Conservation (phyloP, 2,113 vertebrate genomes). For the Pseudonaja textilis region DNA sequence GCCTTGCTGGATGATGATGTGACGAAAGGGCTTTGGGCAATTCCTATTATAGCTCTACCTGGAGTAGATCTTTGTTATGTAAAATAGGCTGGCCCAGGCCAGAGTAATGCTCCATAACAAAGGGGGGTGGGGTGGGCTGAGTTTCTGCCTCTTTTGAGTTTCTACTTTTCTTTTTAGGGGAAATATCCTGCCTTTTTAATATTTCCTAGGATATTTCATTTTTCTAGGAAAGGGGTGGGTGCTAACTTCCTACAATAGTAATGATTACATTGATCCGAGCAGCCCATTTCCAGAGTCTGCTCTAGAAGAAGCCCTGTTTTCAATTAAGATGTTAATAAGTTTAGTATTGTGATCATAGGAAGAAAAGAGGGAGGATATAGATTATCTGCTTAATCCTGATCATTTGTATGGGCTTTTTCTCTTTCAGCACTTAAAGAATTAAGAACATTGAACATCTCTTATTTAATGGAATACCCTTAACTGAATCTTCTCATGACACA, state of each 20-base stretch:
- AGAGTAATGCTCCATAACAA: no score
- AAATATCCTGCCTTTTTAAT: no score
- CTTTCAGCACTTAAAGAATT: background rate
- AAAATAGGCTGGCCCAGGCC: no score
- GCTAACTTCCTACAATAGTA: background rate
- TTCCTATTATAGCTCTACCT: no score
- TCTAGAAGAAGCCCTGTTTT: background rate
- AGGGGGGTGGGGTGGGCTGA: no score
- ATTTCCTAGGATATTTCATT: no score
- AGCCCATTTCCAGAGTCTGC: background rate
- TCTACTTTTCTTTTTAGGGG: no score
- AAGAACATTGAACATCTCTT: background rate
- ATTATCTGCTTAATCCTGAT: background rate
- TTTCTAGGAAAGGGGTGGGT: no score
- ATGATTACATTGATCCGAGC: background rate
- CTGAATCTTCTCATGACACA: background rate
- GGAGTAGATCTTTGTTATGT: no score
- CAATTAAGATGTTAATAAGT: background rate
- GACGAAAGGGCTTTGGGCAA: no score
- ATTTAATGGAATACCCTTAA: background rate
- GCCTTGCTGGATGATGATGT: no score
- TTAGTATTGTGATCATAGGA: background rate
- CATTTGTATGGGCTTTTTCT: background rate
- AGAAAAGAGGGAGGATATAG: background rate
- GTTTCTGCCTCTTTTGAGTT: no score